These are phyloP conservation scores for Oxystoma pomonae DNA, from an alignment of 2,888 invertebrate species.

Conservation along the genomic window DNA sequence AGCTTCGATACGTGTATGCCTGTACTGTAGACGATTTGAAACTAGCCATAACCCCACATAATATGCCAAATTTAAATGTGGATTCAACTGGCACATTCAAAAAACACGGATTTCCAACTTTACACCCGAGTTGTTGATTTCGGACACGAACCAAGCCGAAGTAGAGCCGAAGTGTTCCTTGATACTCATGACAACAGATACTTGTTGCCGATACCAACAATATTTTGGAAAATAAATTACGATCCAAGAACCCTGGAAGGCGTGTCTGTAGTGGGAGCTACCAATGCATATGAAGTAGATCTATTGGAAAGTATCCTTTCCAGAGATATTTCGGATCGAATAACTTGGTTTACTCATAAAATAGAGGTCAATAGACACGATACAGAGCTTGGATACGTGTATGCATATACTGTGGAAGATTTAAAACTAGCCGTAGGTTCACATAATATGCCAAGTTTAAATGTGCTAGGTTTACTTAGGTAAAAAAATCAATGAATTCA, in stretches of 20 bases:
- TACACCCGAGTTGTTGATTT: no score
- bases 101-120: no score
- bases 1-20: slow-evolving; percentile 58
- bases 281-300: slow-evolving; percentile 52
- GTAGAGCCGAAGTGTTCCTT: no score
- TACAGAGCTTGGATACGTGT: slow-evolving; percentile 55
- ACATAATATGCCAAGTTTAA: slow-evolving; percentile 53
- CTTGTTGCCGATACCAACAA: slow-evolving; percentile 51
- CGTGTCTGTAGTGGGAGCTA: slow-evolving; percentile 58
- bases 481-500: no score
- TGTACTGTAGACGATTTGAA: slow-evolving; percentile 58
- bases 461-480: no score
- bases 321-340: slow-evolving; percentile 52
- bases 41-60: no score
- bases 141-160: no score
- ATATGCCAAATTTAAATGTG: slow-evolving; percentile 52
- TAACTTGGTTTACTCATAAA: slow-evolving; percentile 58
- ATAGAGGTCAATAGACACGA: slow-evolving; percentile 41
- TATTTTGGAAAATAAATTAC: slow-evolving; percentile 59
- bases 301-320: slow-evolving; percentile 32
- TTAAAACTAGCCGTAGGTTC: slow-evolving; percentile 52
- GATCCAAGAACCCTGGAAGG: slow-evolving; percentile 51
- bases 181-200: slow-evolving; percentile 31
- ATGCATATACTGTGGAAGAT: slow-evolving; percentile 58
- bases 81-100: no score